Evolutionary conservation across 2,797 vertebrate genomes (phyloP).

Genomic region (Natrix natrix): DNA sequence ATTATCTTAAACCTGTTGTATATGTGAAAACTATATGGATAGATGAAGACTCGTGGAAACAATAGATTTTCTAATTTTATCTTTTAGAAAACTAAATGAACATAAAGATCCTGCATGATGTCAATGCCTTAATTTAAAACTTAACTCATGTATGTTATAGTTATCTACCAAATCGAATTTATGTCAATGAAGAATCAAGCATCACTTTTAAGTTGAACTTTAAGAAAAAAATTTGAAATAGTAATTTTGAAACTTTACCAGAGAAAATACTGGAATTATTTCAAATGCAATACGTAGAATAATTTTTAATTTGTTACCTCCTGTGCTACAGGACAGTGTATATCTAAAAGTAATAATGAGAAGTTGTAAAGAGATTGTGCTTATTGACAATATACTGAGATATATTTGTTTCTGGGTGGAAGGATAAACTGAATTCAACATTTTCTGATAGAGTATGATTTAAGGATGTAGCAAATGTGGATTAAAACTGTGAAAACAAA

Average conservation of each 20-base stretch:
- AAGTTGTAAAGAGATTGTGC: not conserved
- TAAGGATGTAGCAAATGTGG: not conserved
- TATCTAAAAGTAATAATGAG: not conserved
- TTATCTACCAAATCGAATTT: constrained; percentile 46
- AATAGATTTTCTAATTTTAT: not conserved
- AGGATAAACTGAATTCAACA: not conserved
- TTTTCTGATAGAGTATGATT: not conserved
- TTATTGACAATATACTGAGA: not conserved
- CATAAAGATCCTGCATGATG: not conserved
- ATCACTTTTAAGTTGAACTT: constrained; percentile 21
- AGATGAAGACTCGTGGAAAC: not conserved
- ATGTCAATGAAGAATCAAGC: constrained; percentile 53
- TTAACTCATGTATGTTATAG: not conserved
- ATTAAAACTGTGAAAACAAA: not conserved
- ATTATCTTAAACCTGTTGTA: not conserved
- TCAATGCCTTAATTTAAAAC: not conserved
- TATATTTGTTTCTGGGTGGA: not conserved
- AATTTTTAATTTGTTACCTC: not conserved
- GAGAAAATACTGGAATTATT: not conserved
- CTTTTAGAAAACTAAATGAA: not conserved
- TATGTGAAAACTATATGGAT: not conserved
- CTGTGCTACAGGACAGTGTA: not conserved
- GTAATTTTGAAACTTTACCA: not conserved
- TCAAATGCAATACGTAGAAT: not conserved
- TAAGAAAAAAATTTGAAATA: not conserved